Conservation (phyloP, 64 coral and sea anemone species). For the Porites lutea region DNA sequence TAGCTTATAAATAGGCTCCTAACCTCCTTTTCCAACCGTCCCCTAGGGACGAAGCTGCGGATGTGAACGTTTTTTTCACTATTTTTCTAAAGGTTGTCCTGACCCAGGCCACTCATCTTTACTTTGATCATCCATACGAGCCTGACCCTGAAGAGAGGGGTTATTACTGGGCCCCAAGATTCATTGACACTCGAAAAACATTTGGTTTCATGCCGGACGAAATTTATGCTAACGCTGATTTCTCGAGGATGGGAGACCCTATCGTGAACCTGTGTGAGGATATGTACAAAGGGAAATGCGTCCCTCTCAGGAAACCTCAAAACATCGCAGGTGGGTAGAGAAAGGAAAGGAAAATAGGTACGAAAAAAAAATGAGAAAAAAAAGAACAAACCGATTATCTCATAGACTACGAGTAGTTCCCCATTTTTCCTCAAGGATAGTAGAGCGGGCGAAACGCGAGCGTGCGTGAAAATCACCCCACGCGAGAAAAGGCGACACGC, state of each 20-base stretch:
- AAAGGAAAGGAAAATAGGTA: not conserved
- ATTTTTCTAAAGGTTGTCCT: slow-evolving; percentile 71
- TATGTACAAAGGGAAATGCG: slow-evolving; percentile 95
- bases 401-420: too few species aligned
- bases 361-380: not conserved
- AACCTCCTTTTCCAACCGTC: too few species aligned
- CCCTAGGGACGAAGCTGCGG: not conserved
- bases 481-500: too few species aligned
- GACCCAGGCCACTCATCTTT: slow-evolving; percentile 92
- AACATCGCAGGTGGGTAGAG: slow-evolving; percentile 78
- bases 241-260: slow-evolving; percentile 91
- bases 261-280: slow-evolving; percentile 84
- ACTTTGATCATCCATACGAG: slow-evolving; percentile 95
- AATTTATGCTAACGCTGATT: slow-evolving; percentile 87
- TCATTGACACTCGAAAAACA: slow-evolving; percentile 91
- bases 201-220: slow-evolving; percentile 94
- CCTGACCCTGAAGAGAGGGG: slow-evolving; percentile 96
- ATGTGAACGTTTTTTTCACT: not conserved
- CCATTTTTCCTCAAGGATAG: too few species aligned
- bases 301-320: slow-evolving; percentile 78
- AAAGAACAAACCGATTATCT: too few species aligned
- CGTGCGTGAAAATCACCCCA: too few species aligned
- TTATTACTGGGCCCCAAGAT: slow-evolving; percentile 95
- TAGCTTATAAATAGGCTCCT: too few species aligned
- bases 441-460: too few species aligned